Evolutionary conservation across 2,113 vertebrate species (phyloP), one percentile per base, ranked within the genome.

Genomic region (Cyphomyrus plagiostoma): DNA sequence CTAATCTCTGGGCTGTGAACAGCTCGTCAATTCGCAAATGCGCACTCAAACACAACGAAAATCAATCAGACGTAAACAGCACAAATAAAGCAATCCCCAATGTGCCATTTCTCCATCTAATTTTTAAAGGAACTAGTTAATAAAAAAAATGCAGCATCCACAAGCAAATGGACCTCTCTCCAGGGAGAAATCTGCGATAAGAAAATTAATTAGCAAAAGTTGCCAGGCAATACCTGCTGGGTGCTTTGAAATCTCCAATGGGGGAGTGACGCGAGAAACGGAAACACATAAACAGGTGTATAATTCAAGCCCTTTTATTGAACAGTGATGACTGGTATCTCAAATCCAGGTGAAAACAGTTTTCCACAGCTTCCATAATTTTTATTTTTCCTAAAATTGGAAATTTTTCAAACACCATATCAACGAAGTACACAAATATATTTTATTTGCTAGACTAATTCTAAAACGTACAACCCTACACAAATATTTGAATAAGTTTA

Each of bases 171-270:
- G 85, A 87, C 85, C 45, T 87, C 85, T 87, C 50, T 86, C 49
- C 13, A 4, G 49, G 50, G 85, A 53, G 85, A 53, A 35, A 35
- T 52, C 30, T 9, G 48, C 17, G 26, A 87, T 53, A 87, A 87
- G 85, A 52, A 87, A 87, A 87, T 87, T 87, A 87, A 87, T 87
- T 53, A 87, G 50, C 48, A 56, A 87, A 87, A 52, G n/a, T 39
- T 87, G 50, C 26, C 85, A 87, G 11, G 49, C 26, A 56, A 53
- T 87, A 87, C 85, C 85, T 53, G 85, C 50, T 53, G 83, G 83
- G 83, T 8, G 45, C 83, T 86, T 86, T 50, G 83, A 26, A 53
- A 87, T 53, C 85, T 56, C 85, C 85, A 39, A 53, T 52, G 48
- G 85, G 49, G n/a, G 85, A 17, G 11, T 35, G 85, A 87, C 15